phyloP scores from a whole-genome alignment of 2,888 invertebrate genomes.

The Leucophora obtusa region DNA sequence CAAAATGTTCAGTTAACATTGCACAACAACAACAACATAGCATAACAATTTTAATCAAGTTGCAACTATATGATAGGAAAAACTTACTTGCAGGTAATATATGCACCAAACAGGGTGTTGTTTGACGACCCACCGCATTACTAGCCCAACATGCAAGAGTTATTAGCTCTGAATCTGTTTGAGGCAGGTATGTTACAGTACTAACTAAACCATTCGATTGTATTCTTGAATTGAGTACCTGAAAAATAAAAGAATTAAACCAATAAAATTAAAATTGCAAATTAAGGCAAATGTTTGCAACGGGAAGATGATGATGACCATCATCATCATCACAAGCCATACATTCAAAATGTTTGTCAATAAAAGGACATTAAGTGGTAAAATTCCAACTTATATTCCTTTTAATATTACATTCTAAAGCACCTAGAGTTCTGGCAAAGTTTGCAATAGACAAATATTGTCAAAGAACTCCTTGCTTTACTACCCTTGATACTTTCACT shows the following conservation, averaged over 20 bases:
- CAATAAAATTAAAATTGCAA: conserved; percentile 11
- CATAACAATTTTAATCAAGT: too few relatives aligned
- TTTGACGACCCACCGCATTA: conserved; percentile 89
- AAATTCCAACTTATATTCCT: conserved; percentile 1
- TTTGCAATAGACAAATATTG: neutral
- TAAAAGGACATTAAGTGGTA: conserved; percentile 19
- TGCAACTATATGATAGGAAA: neutral
- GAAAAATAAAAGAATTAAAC: conserved; percentile 34
- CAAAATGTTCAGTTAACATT: neutral
- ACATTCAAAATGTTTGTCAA: neutral
- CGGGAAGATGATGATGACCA: neutral
- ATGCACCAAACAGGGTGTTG: conserved; percentile 89
- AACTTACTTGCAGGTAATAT: conserved; percentile 88
- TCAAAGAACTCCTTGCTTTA: neutral
- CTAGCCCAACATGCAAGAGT: conserved; percentile 93
- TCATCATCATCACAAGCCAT: neutral
- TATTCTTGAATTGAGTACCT: conserved; percentile 80
- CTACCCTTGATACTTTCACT: neutral
- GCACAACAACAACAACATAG: neutral
- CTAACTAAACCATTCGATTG: conserved; percentile 81
- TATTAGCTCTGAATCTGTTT: conserved; percentile 84
- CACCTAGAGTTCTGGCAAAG: neutral
- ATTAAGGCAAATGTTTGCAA: conserved; percentile 7
- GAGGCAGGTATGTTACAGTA: conserved; percentile 82
- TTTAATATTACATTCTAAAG: neutral